These are phyloP conservation scores for Styela plicata DNA, from an alignment of 23 tunicate species.

Conservation along the genomic window DNA sequence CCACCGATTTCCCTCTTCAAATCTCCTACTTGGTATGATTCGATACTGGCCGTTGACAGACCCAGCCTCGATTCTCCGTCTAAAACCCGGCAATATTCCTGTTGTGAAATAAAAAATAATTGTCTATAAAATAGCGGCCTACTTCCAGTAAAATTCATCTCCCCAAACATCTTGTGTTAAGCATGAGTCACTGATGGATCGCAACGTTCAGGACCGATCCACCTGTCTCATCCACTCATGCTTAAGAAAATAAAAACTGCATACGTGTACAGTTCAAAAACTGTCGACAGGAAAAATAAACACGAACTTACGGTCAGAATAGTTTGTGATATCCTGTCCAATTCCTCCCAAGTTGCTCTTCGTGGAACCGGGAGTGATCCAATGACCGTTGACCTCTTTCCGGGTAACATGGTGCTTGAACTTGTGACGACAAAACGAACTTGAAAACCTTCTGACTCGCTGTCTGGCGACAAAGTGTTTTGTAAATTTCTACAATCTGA, in stretches of 20 bases:
- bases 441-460: constrained; percentile 62
- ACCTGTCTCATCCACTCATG: too few relatives aligned
- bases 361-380: constrained; percentile 76
- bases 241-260: too few relatives aligned
- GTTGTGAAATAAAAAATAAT: neutral
- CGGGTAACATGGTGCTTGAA: constrained; percentile 18
- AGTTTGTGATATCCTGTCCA: constrained; percentile 48
- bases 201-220: too few relatives aligned
- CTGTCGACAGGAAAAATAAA: too few relatives aligned
- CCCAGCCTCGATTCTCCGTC: constrained; percentile 67
- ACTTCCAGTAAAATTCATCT: too few relatives aligned
- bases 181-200: too few relatives aligned
- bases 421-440: constrained; percentile 42
- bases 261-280: too few relatives aligned
- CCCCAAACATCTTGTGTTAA: too few relatives aligned
- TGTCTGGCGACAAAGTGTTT: constrained; percentile 64
- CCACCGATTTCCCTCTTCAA: constrained; percentile 58
- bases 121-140: too few relatives aligned
- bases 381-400: constrained; percentile 38
- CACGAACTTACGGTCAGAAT: constrained; percentile 42
- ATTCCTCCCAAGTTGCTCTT: constrained; percentile 60
- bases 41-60: constrained; percentile 56
- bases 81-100: constrained; percentile 79
- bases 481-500: constrained; percentile 52
- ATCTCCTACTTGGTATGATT: constrained; percentile 85